Base-by-base conservation (phyloP, 2,113 vertebrate genomes). In the Pithys albifrons region DNA sequence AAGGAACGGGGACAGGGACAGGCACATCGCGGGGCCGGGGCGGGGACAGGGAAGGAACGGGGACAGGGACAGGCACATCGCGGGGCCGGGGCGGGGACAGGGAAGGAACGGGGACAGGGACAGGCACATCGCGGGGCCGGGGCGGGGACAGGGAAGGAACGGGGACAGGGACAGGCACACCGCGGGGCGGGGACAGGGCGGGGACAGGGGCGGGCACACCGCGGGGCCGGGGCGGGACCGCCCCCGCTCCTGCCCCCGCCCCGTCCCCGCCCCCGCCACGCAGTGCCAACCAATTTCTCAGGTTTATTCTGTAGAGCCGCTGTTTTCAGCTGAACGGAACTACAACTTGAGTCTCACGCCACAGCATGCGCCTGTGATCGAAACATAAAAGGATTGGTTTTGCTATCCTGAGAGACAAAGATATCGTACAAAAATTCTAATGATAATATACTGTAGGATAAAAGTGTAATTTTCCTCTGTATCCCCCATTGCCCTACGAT, bases 301-400 rank as follows among this genome's bases (percentile, higher is more conserved):
- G 12, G 18, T 33, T 55, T 35, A 57, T 22, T 39, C 15, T 35
- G 2, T 11, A 0, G 23, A 2, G 18, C 1, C 7, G 10, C 35
- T 27, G 29, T 66, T 15, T 66, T 15, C 49, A 73, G 24, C n/a
- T 61, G 46, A 75, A 67, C 20, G 9, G 22, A 66, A 64, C 11
- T 35, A 12, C 25, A 35, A 33, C 29, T 37, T 1, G 2, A n/a
- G 25, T 5, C 37, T 54, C 4, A 2, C 1, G 1, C 3, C 9
- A 23, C 37, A 23, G 12, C 25, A 6, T 6, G 11, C 22, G 29
- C 48, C 12, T 22, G 12, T 4, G 4, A 28, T 29, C 9, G 65
- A 54, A 77, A 75, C 3, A 17, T 10, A 22, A 12, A 1, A 31
- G 39, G 2, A 41, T 41, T 12, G 39, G 41, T 12, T 41, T 41